Base-by-base conservation (phyloP, 2,113 vertebrate species). In the Castor canadensis region DNA sequence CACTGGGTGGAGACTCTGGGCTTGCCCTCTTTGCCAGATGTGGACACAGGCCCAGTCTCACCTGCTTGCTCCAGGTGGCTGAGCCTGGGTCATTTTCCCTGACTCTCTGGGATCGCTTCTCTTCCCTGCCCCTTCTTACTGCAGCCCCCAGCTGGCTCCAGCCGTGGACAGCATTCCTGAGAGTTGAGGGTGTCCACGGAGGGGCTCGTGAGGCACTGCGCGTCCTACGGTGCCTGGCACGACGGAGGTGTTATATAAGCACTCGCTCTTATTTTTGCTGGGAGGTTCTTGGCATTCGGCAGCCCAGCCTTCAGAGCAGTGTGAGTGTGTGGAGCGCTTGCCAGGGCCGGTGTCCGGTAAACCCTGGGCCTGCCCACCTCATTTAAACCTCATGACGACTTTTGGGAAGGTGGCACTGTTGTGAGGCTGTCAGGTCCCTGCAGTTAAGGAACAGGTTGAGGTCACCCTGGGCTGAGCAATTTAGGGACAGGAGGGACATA, bases 171-270 rank as follows among this genome's bases (percentile, higher is more conserved):
- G 85, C 94, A 80, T 95, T 97, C 95, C 96, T 93, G 92, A 87
- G 92, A 92, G 94, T 32, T 49, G 95, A 95, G 96, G 90, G 4
- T 87, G 84, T 64, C 60, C n/a, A 80, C 32, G 9, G 83, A 81
- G 83, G 83, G 95, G 90, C 77, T 69, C n/a, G 89, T 84, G 96
- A 91, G 82, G 1, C 71, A 40, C 56, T 1, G 47, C 20, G 93
- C 47, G 88, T 83, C 95, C 82, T 43, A 40, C 67, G 45, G 96
- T 86, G 97, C 97, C 94, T 97, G 97, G 96, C 96, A 95, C 62
- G 82, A 67, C 28, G 56, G 62, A 77, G 92, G 88, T 90, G 91
- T 97, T 97, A 97, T 82, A 97, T 97, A 97, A 97, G 96, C 32
- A 0, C 67, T 83, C 95, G 94, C 89, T 95, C 95, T 96, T 97